These are phyloP conservation scores for Rhamphomyia laevipes DNA, from an alignment of 2,888 invertebrate species.

Conservation along the genomic window DNA sequence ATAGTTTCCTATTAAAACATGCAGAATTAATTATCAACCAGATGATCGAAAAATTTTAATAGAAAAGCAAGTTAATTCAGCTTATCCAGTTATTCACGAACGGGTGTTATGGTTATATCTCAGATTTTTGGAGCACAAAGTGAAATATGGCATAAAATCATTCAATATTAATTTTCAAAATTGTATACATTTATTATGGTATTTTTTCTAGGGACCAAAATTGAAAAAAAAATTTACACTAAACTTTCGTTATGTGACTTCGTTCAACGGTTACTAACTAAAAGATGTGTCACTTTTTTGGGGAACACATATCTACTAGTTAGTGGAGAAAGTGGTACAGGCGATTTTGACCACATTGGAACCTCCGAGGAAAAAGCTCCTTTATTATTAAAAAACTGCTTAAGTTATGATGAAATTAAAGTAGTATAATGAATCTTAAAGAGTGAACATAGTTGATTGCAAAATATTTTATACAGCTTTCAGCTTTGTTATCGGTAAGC, in stretches of 20 bases:
- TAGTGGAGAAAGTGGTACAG: slow-evolving; percentile 36
- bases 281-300: slow-evolving; percentile 42
- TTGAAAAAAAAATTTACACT: slow-evolving; percentile 34
- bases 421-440: slow-evolving; percentile 18
- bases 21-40: slow-evolving; percentile 27
- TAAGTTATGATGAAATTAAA: slow-evolving; percentile 49
- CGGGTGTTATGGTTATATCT: slow-evolving; percentile 48
- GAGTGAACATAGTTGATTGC: no score
- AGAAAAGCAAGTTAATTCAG: slow-evolving; percentile 38
- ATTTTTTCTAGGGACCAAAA: slow-evolving; percentile 21
- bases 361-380: slow-evolving; percentile 39
- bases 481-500: slow-evolving; percentile 43
- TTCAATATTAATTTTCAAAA: neutral
- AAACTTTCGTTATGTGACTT: slow-evolving; percentile 39
- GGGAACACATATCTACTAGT: slow-evolving; percentile 36
- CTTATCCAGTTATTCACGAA: slow-evolving; percentile 58
- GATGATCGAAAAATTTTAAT: slow-evolving; percentile 21
- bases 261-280: slow-evolving; percentile 41
- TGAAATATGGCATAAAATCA: slow-evolving; percentile 22
- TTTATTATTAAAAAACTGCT: slow-evolving; percentile 38
- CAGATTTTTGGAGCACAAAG: slow-evolving; percentile 52
- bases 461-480: slow-evolving; percentile 29
- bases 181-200: neutral
- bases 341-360: slow-evolving; percentile 44
- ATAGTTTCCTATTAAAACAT: slow-evolving; percentile 32